phyloP scores from a whole-genome alignment of 92 coral and sea anemone species.

The Hydrozoanthus gracilis region DNA sequence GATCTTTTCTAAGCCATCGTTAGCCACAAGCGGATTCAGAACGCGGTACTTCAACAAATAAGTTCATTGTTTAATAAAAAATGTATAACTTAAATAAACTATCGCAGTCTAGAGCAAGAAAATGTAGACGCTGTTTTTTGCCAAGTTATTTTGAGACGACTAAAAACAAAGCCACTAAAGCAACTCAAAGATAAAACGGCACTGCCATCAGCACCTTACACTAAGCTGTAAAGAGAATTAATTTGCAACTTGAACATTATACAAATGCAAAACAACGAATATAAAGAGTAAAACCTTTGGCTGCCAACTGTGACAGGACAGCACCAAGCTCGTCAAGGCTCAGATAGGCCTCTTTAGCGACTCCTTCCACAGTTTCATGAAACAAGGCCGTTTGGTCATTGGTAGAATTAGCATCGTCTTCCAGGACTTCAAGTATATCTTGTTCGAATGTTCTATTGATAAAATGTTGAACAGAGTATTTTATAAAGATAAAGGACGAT shows the following conservation, averaged over 20 bases:
- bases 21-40: too few relatives aligned
- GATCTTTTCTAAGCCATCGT: too few relatives aligned
- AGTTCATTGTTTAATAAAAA: too few relatives aligned
- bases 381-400: not conserved
- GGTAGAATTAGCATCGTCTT: not conserved
- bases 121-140: not conserved
- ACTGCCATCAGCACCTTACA: not conserved
- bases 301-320: conserved; percentile 19
- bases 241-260: not conserved
- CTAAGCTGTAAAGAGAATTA: not conserved
- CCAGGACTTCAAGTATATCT: not conserved
- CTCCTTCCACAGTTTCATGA: not conserved
- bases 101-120: too few relatives aligned
- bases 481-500: too few relatives aligned
- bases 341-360: not conserved
- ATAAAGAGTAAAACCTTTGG: not conserved
- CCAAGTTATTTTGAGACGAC: not conserved
- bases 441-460: not conserved
- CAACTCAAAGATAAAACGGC: not conserved
- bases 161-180: not conserved
- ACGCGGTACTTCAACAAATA: too few relatives aligned
- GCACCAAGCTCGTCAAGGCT: conserved; percentile 26
- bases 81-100: too few relatives aligned
- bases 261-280: not conserved
- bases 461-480: too few relatives aligned